Percentiles rank a stretch among this genome's conserved stretches.
These are phyloP conservation scores for Fragum whitleyi DNA, from an alignment of 2,888 invertebrate species.

Conservation along the genomic window DNA sequence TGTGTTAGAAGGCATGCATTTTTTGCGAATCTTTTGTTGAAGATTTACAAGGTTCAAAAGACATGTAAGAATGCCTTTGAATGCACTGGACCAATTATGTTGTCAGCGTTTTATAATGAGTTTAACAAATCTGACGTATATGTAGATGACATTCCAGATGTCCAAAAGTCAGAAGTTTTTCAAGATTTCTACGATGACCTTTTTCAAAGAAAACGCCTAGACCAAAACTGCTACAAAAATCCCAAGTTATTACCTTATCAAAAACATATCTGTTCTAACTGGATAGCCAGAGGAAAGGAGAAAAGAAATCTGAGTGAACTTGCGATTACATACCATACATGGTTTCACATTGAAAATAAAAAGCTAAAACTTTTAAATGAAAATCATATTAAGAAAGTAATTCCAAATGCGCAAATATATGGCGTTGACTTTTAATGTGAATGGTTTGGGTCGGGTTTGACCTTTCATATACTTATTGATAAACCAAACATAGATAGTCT, in stretches of 20 bases:
- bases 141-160: neutral
- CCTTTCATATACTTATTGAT: no score
- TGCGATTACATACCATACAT: neutral
- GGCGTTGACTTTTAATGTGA: neutral
- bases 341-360: neutral
- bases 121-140: neutral
- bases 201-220: neutral
- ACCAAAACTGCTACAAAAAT: neutral
- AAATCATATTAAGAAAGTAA: neutral
- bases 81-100: neutral
- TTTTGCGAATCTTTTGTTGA: neutral
- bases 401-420: neutral
- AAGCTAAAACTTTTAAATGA: neutral
- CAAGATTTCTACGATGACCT: neutral
- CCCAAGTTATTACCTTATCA: neutral
- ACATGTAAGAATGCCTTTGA: neutral
- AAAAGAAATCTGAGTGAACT: neutral
- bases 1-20: neutral
- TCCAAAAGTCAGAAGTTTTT: neutral
- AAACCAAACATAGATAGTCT: no score
- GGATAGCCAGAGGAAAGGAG: neutral
- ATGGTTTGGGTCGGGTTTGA: no score
- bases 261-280: neutral
- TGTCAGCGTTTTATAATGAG: neutral
- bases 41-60: neutral